A percentile compares a stretch with the other conserved stretches of the same genome.
Conservation (phyloP, 2,113 vertebrate species). For the Pontoporia blainvillei region DNA sequence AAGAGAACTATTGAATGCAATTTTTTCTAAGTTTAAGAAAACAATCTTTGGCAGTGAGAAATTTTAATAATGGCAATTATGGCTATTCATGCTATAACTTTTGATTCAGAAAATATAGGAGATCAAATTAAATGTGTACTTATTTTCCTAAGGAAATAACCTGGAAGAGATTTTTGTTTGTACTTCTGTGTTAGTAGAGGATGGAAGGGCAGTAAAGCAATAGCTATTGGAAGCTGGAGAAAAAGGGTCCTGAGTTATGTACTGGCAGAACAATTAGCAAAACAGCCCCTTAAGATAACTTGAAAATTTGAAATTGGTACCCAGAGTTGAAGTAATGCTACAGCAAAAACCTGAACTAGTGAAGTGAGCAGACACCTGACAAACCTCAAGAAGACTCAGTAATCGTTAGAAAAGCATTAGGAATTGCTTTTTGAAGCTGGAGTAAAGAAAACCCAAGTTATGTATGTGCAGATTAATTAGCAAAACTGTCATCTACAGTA, state of each 20-base stretch:
- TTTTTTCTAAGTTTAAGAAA: not conserved
- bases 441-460: conserved; percentile 2
- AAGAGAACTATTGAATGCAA: not conserved
- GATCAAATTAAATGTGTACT: conserved; percentile 24
- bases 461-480: not conserved
- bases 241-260: not conserved
- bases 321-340: not conserved
- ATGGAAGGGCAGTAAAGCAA: not conserved
- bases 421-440: not conserved
- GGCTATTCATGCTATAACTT: not conserved
- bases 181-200: not conserved
- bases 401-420: not conserved
- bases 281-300: not conserved
- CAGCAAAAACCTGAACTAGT: not conserved
- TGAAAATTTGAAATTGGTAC: not conserved
- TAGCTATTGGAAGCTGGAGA: not conserved
- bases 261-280: not conserved
- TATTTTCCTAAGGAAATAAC: conserved; percentile 14
- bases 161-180: conserved; percentile 12
- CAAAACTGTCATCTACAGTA: conserved; percentile 7
- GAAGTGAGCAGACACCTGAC: not conserved
- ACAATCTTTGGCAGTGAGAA: not conserved
- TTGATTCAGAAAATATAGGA: not conserved
- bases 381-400: not conserved
- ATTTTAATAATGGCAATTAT: conserved; percentile 21